A percentile compares a stretch with the other conserved stretches of the same genome.
Conservation (phyloP, 2,888 invertebrate species). For the Slavum lentiscoides region DNA sequence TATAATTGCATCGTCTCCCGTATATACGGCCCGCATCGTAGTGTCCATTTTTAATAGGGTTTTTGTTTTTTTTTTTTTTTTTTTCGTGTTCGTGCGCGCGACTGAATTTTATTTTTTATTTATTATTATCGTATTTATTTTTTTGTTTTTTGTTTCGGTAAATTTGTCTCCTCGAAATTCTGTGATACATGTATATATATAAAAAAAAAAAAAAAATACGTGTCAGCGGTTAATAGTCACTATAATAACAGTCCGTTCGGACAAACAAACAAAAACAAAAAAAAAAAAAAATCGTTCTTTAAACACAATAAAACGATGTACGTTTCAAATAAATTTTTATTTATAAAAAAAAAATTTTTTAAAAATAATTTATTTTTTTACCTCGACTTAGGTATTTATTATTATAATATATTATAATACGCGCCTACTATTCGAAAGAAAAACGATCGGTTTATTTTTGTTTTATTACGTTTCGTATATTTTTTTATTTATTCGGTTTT, state of each 20-base stretch:
- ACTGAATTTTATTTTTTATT: conserved; percentile 5
- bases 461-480: no score
- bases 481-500: conserved; percentile 33
- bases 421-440: conserved; percentile 9
- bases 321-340: conserved; percentile 44
- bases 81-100: conserved; percentile 11
- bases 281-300: conserved; percentile 16
- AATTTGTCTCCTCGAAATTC: conserved; percentile 45
- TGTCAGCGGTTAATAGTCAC: conserved; percentile 45
- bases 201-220: not conserved
- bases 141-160: conserved; percentile 23
- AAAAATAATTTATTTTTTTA: conserved; percentile 48
- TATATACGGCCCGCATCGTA: no score
- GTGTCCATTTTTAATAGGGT: no score
- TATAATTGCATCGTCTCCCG: no score
- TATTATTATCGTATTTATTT: not conserved
- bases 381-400: conserved; percentile 17
- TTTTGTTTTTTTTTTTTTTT: not conserved
- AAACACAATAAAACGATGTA: not conserved
- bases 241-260: conserved; percentile 24
- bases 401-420: not conserved
- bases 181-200: conserved; percentile 43
- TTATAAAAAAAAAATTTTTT: conserved; percentile 22
- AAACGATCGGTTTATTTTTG: conserved; percentile 11
- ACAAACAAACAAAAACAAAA: no score